phyloP scores from a whole-genome alignment of 92 coral and sea anemone genomes.

The Siderastrea siderea region DNA sequence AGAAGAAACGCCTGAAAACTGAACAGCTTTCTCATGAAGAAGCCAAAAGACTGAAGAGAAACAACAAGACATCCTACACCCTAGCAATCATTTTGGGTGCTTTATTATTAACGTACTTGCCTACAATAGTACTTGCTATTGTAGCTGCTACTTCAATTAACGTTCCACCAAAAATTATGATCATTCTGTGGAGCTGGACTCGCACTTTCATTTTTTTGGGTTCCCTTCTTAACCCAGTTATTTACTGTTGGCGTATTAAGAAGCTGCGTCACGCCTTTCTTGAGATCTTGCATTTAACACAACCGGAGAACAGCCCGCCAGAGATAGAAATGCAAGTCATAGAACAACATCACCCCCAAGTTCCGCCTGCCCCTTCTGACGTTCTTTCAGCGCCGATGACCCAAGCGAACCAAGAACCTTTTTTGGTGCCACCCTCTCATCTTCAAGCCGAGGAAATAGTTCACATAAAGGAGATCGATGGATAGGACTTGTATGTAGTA shows the following conservation, averaged over 20 bases:
- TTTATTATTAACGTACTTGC: background rate
- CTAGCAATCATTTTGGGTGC: background rate
- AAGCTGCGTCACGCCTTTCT: slow-evolving; percentile 3
- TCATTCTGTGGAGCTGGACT: background rate
- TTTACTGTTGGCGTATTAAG: background rate
- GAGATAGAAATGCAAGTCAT: background rate
- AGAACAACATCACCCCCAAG: no score
- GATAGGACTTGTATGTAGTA: no score
- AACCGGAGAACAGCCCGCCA: background rate
- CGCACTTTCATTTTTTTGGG: background rate
- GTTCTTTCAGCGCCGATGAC: no score
- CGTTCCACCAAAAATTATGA: no score
- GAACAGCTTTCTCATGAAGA: slow-evolving; percentile 11
- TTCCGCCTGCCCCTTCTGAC: no score
- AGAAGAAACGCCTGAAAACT: background rate
- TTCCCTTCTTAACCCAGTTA: slow-evolving; percentile 10
- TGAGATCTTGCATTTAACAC: background rate
- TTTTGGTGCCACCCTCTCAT: no score
- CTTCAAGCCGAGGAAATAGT: no score
- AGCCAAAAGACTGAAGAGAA: background rate
- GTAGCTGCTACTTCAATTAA: background rate
- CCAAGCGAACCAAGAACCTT: no score
- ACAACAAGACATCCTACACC: slow-evolving; percentile 11
- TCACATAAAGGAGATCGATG: no score
- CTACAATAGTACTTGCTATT: background rate